phyloP scores from a whole-genome alignment of 2,113 vertebrate genomes.

The Macrotis lagotis region DNA sequence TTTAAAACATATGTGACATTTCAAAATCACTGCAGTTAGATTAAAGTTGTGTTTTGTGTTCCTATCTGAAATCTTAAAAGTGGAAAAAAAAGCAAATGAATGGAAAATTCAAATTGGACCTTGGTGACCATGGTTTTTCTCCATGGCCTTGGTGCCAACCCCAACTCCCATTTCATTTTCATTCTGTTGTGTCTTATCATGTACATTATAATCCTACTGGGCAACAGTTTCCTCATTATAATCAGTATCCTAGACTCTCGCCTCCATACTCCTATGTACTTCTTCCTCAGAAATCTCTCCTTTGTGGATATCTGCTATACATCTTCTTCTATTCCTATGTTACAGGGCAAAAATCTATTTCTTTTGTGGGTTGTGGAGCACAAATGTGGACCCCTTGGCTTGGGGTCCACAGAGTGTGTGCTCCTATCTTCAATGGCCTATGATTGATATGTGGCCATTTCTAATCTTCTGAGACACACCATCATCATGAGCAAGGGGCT shows the following conservation, averaged over 20 bases:
- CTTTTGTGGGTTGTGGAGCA: too few relatives aligned
- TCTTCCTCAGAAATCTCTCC: conserved; percentile 69
- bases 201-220: conserved; percentile 57
- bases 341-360: background rate
- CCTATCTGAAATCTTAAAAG: background rate
- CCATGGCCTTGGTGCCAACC: conserved; percentile 56
- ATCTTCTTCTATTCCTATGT: conserved; percentile 52
- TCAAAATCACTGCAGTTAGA: background rate
- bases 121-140: conserved; percentile 61
- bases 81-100: background rate
- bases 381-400: too few relatives aligned
- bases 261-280: conserved; percentile 63
- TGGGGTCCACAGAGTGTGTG: background rate
- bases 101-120: conserved; percentile 24
- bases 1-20: background rate
- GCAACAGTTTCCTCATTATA: conserved; percentile 60
- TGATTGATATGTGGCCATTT: conserved; percentile 55
- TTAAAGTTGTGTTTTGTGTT: background rate
- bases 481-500: conserved; percentile 18
- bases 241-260: conserved; percentile 46
- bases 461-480: conserved; percentile 34
- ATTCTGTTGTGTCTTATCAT: conserved; percentile 59
- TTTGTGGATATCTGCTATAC: conserved; percentile 68
- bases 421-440: conserved; percentile 50
- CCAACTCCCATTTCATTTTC: conserved; percentile 55